Evolutionary conservation across 2,797 vertebrate species (phyloP).

Genomic region (Cichlasoma orientale): DNA sequence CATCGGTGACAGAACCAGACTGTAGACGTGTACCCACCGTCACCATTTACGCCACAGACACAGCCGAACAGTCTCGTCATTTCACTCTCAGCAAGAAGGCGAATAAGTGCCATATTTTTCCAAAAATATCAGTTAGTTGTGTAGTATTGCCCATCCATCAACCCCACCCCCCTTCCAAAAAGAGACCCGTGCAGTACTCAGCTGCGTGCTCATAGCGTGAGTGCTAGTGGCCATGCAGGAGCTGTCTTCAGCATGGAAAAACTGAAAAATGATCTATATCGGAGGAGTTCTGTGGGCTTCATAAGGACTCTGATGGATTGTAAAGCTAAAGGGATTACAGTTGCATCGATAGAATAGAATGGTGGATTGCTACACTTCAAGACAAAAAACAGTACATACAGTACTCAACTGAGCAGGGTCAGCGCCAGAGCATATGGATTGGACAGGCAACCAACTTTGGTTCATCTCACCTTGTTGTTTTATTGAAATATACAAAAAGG

Average conservation of each 20-base stretch:
- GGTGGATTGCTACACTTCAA: background rate
- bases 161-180: too few relatives aligned
- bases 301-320: background rate
- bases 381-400: background rate
- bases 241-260: background rate
- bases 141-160: background rate
- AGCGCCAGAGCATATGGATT: rapidly evolving
- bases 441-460: background rate
- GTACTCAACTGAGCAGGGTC: background rate
- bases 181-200: background rate
- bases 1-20: too few relatives aligned
- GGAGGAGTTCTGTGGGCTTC: background rate
- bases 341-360: background rate
- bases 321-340: background rate
- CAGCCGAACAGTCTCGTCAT: background rate
- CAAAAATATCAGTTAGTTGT: rapidly evolving
- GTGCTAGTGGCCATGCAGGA: background rate
- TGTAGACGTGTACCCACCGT: background rate
- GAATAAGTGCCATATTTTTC: background rate
- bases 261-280: background rate
- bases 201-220: rapidly evolving
- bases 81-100: background rate
- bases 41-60: background rate
- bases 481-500: background rate
- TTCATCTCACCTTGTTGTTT: background rate